Evolutionary conservation across 2,888 invertebrate species (phyloP), one percentile per base, ranked within the genome.

Genomic region (Cosmopolites sordidus): DNA sequence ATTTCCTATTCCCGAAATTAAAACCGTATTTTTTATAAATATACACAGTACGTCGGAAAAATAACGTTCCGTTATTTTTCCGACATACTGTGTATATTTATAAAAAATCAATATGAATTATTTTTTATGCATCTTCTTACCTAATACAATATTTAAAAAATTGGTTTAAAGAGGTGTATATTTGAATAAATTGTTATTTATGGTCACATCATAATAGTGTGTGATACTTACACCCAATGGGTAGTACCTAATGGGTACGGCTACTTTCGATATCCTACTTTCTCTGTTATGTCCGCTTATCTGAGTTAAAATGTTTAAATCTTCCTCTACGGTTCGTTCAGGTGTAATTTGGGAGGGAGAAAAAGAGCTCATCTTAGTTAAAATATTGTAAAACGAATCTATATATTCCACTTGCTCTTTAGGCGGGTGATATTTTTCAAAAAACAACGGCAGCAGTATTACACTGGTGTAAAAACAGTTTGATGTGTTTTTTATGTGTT

Each of bases 201-300:
- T 64, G 64, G 63, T 52, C 60, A 62, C 59, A 63, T 64, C 64
- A 59, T 56, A 51, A 54, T 48, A 53, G 56, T 59, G 62, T 63
- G 66, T 67, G 67, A 64, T 66, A 67, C 66, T 66, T 67, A 64
- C 64, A 65, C 64, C 64, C 64, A 66, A 59, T 63, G 63, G 63
- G 64, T 60, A 65, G 62, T 62, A 64, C 67, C 62, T 61, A 22
- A 22, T 22, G 22, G 22, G 22, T 22, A 22, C 22, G 22, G 64
- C 67, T 64, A 68, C 68, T 68, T 68, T 68, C 68, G 64, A 64
- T 62, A 66, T 67, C 66, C 66, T 68, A 68, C 68, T 68, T 68
- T 68, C 68, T 67, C 66, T 63, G 22, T 22, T 22, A 63, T 62
- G 67, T 66, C 65, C 63, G 66, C 63, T 61, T 66, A 65, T 64